Base-by-base conservation (phyloP, 1,140 invertebrate species). In the Bombus impatiens region DNA sequence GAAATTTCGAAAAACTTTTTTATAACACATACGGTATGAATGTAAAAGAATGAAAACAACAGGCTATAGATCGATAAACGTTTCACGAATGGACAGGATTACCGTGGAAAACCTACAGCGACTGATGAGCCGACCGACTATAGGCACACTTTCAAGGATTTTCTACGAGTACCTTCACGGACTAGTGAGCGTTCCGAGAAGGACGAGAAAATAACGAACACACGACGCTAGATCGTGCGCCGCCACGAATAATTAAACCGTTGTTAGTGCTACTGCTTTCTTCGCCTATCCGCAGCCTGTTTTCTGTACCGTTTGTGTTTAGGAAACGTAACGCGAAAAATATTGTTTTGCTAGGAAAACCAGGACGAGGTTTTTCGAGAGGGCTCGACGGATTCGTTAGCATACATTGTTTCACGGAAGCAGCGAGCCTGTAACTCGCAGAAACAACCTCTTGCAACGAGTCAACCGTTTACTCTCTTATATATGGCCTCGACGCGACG, bases 201-300 rank as follows among this genome's bases (percentile, higher is more conserved):
- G 75, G 67, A 90, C 79, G 86, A 77, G 76, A 86, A 88, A 90
- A 88, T 90, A 87, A 88, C 40, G 75, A 85, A 82, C 77, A 57
- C 35, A n/a, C 59, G 22, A 78, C 62, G 68, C 67, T 40, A 78
- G 71, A 75, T 47, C 59, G 37, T 32, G 65, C 80, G 65, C 22
- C 65, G 37, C 42, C 35, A 6, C 76, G 67, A 68, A 70, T 85
- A 86, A 89, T 86, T 62, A 89, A 89, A 53, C 67, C 87, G 68
- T 86, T 79, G 76, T 53, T 57, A 37, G 8, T 28, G 25, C 42
- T 32, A 9, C 13, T 28, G 28, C 28, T 44, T 40, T 57, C 47
- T 22, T n/a, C 18, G 12, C 9, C 18, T 42, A 22, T 15, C 1
- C 18, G 12, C 5, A 32, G 35, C 22, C 25, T 15, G 65, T 70